Evolutionary conservation across 2,888 invertebrate species (phyloP), one percentile per base, ranked within the genome.

Genomic region (Congeria kusceri): DNA sequence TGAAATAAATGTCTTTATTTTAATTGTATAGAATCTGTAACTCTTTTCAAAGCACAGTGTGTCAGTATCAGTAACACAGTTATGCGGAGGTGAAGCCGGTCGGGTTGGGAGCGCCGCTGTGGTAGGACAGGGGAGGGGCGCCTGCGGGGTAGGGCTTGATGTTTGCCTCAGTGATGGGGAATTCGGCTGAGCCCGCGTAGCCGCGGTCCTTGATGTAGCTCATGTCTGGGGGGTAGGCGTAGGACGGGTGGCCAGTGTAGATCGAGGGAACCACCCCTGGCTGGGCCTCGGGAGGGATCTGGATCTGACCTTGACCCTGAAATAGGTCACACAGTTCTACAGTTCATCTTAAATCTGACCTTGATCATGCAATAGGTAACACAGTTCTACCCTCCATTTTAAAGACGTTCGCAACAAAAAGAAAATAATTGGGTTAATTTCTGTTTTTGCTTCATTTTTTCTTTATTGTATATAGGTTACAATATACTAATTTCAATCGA

Each of bases 211-310:
- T 88, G 15, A 88, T 88, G 71, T 92, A 92, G 47, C 88, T 86
- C 49, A 87, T 88, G 69, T 92, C 93, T 3, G 84, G 76, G 5
- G 92, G 92, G 84, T 92, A 92, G 64, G 92, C 91, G 78, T 93
- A 93, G 5, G 92, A 91, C 27, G 92, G 92, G 63, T 93, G 93
- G n/a, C 92, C 91, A 0, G 92, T 91, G 88, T 93, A 93, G 32
- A 91, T 82, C 5, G 93, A 93, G 0, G 92, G 92, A 3, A 90
- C 85, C 0, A 90, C 86, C 2, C 91, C 91, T 11, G 90, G 89
- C 65, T 90, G 85, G 20, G 93, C 92, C 44, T 87, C 84, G 4
- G 88, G 89, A 0, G 92, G 91, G 13, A 93, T 81, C 47, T 88
- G 86, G 39, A 92, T 90, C 39, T 79, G 77, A 28, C 93, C 93